phyloP scores from a whole-genome alignment of 64 coral and sea anemone genomes.

The Montipora capricornis region DNA sequence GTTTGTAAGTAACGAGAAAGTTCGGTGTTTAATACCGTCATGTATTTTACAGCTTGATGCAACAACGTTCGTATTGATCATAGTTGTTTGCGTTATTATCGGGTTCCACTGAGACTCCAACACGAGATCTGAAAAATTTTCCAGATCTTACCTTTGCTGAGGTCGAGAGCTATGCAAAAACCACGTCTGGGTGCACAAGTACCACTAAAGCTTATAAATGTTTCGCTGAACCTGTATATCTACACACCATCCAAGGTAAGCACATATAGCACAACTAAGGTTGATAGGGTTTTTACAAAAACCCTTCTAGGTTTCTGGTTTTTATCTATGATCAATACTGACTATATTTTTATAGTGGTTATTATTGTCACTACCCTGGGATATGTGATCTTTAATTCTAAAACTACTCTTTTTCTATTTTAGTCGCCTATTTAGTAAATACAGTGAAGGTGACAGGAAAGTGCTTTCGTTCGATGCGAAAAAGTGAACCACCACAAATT shows the following conservation, averaged over 20 bases:
- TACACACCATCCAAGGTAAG: conserved; percentile 62
- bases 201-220: conserved; percentile 65
- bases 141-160: conserved; percentile 60
- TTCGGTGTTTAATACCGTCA: no score
- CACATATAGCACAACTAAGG: neutral
- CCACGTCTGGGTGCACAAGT: conserved; percentile 26
- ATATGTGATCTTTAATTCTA: neutral
- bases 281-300: no score
- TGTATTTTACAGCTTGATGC: no score
- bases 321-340: neutral
- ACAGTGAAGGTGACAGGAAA: no score
- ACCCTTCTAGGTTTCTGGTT: neutral
- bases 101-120: neutral
- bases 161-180: conserved; percentile 45
- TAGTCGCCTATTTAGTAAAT: no score
- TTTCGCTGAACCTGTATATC: conserved; percentile 57
- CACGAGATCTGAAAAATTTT: conserved; percentile 33
- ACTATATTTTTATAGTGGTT: neutral
- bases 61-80: no score
- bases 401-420: neutral
- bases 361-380: neutral
- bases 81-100: neutral
- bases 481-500: no score
- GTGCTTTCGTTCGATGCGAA: no score
- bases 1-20: neutral